A percentile compares a stretch with the other conserved stretches of the same genome.
These are phyloP conservation scores for Mycteria americana DNA, from an alignment of 2,797 vertebrate genomes.

Conservation along the genomic window DNA sequence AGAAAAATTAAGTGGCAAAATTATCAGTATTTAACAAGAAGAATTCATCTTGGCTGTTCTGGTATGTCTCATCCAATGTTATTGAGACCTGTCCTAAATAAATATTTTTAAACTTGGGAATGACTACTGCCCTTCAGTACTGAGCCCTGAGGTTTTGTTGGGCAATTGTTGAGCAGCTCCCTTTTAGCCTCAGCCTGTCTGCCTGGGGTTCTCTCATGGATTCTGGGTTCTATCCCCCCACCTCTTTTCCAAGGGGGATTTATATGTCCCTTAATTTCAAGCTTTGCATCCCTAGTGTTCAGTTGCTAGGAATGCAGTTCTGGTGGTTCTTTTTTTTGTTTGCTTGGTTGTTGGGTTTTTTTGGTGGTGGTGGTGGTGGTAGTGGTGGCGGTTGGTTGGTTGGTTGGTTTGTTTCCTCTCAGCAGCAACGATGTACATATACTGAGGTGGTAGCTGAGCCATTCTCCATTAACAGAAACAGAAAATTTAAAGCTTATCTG, in stretches of 20 bases:
- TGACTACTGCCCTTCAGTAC: background rate
- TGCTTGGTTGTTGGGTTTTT: no score
- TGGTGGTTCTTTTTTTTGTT: background rate
- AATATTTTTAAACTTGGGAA: background rate
- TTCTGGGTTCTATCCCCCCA: background rate
- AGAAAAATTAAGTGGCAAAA: background rate
- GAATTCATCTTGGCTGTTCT: background rate
- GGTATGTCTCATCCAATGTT: background rate
- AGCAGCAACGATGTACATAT: accelerated
- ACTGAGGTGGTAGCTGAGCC: background rate
- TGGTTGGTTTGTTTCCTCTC: background rate
- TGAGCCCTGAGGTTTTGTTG: background rate
- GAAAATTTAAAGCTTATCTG: background rate
- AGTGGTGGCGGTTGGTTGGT: no score
- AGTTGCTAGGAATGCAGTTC: background rate
- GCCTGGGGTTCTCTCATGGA: no score
- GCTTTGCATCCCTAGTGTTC: background rate
- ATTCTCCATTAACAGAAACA: background rate
- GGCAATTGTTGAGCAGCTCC: background rate
- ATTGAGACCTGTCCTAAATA: background rate
- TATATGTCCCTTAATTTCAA: background rate
- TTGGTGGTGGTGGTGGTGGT: no score
- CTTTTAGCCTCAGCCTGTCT: background rate
- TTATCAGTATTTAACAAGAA: background rate
- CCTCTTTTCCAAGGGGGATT: background rate